These are phyloP conservation scores for Chydorus sphaericus DNA, from an alignment of 2,888 invertebrate species.

Conservation along the genomic window DNA sequence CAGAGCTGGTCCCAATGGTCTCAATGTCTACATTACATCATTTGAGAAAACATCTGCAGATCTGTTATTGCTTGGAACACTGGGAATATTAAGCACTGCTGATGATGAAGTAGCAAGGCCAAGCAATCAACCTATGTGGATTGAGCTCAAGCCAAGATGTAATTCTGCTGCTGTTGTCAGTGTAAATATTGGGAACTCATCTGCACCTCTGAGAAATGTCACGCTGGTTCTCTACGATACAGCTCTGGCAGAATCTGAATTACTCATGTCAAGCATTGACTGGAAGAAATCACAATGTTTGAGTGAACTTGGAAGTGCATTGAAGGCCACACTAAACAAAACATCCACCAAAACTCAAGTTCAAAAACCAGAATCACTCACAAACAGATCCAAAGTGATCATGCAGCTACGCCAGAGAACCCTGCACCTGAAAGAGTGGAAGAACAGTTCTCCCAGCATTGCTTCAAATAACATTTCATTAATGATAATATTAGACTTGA, in stretches of 20 bases:
- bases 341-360: neutral
- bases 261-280: neutral
- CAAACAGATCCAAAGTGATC: neutral
- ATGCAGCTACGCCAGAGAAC: neutral
- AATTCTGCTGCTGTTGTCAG: no score
- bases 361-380: neutral
- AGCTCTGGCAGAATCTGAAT: neutral
- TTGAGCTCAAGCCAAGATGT: no score
- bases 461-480: neutral
- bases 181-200: no score
- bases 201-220: no score
- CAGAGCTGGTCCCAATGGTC: no score
- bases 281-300: neutral
- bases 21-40: no score
- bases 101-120: no score
- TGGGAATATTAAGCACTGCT: no score
- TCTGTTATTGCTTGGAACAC: no score
- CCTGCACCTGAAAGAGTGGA: neutral
- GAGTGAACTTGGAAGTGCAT: neutral
- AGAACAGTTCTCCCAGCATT: neutral
- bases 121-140: no score
- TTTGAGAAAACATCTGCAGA: no score
- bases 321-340: neutral
- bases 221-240: neutral
- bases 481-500: neutral